Evolutionary conservation across 2,888 invertebrate genomes (phyloP), one percentile per base, ranked within the genome.

Genomic region (Drosophila sordidapex): DNA sequence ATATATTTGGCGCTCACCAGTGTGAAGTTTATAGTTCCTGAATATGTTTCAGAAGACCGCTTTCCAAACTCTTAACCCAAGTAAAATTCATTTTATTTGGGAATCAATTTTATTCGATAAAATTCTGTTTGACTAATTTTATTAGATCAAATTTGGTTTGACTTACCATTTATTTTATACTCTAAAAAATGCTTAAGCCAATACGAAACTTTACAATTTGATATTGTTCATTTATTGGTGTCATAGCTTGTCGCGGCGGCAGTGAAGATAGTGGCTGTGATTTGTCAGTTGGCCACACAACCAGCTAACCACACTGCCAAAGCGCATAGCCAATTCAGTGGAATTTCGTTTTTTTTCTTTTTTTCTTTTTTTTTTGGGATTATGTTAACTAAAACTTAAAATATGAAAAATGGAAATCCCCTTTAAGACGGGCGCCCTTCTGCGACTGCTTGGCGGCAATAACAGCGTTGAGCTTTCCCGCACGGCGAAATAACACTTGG

Each of bases 301-400:
- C 98, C 98, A 98, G 98, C 98, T 98, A 99, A 98, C 98, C 98
- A 98, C 98, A 98, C 98, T 99, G 98, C 98, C 98, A 98, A 95
- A 94, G 96, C 95, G 96, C 95, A 94, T 94, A 93, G 94, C 94
- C 92, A 89, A 92, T 87, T 81, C 69, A 82, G 72, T 76, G 54
- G 33, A 68, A 67, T 25, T 18, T 35, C 27, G n/a, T 72, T 15
- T 29, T 38, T 38, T 10, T 25, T 21, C 21, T 21, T 21, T 21
- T 43, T 38, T 6, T 27, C 62, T 33, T 54, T 49, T 53, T 62
- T 15, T 36, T 61, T 53, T 49, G 27, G 4, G 13, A 2, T 13
- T 15, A 52, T 71, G 48, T 15, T 43, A 67, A 54, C 18, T 54
- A 29, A 61, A 56, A 11, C 25, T 49, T 18, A 0, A 57, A 62